Base-by-base conservation (phyloP, 2,113 vertebrate species). In the Oenanthe oenanthe region DNA sequence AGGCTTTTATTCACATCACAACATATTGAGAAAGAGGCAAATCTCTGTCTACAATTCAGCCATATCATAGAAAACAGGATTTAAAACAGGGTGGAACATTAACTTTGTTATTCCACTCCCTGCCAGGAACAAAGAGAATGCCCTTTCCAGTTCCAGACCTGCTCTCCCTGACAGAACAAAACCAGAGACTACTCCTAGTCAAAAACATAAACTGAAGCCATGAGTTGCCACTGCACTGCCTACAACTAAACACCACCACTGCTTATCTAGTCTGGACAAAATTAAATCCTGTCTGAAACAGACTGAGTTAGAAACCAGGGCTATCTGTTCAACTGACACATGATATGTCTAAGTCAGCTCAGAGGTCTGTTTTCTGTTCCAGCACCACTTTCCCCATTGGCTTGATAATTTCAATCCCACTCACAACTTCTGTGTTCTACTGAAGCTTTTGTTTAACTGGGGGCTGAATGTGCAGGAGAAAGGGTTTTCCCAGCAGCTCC, bases 331-430 rank as follows among this genome's bases (percentile, higher is more conserved):
- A 89, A 82, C 32, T 89, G 89, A 83, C 77, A 85, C 36, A 20
- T 12, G 74, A 53, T 78, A 76, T 29, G 43, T 62, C 51, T 81
- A 89, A 73, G 71, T 60, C 21, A 19, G 54, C 74, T 85, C 74
- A 34, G 58, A 1, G 1, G 62, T 90, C 96, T 96, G 95, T 76
- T 97, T 94, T 89, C 89, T 93, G 74, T 94, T 94, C 67, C 88
- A 60, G 58, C 62, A 74, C 47, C 80, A 72, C 38, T 91, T 89
- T 87, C 85, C 82, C 71, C 66, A 48, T 5, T 62, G 71, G 88
- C 50, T 89, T 76, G 92, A 65, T 80, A 62, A 88, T 85, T 93
- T 83, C 92, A 85, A 93, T 75, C 66, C 71, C 57, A 56, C 78
- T 28, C 42, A 9, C 17, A 42, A 70, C 38, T 48, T 7, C 57